Evolutionary conservation across 2,888 invertebrate genomes (phyloP), one percentile per base, ranked within the genome.

Genomic region (Heliconius ethilla): DNA sequence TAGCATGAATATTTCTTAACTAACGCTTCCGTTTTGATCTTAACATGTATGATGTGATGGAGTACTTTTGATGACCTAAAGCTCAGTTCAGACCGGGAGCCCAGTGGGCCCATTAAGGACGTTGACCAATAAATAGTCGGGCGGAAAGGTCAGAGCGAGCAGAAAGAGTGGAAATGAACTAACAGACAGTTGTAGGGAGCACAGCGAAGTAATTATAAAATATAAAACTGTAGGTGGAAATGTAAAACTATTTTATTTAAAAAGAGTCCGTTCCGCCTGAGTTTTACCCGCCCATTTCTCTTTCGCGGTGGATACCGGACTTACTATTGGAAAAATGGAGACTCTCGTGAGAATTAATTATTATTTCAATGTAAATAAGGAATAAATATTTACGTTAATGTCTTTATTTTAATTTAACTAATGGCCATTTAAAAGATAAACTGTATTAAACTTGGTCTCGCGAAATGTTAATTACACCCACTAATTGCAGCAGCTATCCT

Each of bases 401-500:
- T 18, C 18, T 18, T 6, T 51, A 51, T 51, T 51, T 51, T 2
- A 51, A 18, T 51, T 22, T 22, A 51, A 51, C 18, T 51, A 67
- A 66, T 10, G 18, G 22, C 66, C 66, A 67, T 37, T 37, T n/a
- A 29, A 22, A 45, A 22, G 2, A 29, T 29, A 55, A 70, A 18
- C 33, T 33, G 33, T 33, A 6, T 72, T 55, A 51, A 29, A n/a
- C 9, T 55, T 59, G n/a, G 4, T 55, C n/a, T 25, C 59, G 3
- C 9, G 29, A 33, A 72, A 55, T n/a, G 11, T n/a, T 59, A 33
- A 72, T 59, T n/a, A 29, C 11, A 55, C 7, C 10, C 13, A 7
- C 27, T 51, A 29, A 59, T 59, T 59, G n/a, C 72, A 22, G 33
- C 37, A 25, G 33, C 33, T 76, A 76, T 65, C 72, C 65, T 76